phyloP scores from a whole-genome alignment of 2,113 vertebrate genomes.

The Oxygymnocypris stewartii region DNA sequence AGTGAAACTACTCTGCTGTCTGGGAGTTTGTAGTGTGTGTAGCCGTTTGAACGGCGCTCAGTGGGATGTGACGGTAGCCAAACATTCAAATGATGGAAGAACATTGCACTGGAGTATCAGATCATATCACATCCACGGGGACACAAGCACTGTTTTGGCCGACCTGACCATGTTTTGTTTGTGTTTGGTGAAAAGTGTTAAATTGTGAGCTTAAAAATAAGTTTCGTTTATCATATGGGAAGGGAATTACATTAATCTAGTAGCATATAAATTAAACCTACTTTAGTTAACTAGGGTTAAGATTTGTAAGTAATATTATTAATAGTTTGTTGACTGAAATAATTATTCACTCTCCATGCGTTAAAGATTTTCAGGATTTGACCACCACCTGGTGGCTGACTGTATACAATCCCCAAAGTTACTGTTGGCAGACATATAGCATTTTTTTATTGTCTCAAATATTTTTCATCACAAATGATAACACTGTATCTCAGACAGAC shows the following conservation, averaged over 20 bases:
- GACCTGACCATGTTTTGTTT: background rate
- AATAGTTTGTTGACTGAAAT: background rate
- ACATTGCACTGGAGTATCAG: background rate
- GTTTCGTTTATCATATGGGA: background rate
- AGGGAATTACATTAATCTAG: background rate
- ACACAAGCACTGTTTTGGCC: background rate
- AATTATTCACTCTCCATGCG: background rate
- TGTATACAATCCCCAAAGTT: background rate
- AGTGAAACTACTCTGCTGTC: slow-evolving; percentile 34
- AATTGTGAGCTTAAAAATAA: background rate
- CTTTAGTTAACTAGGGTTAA: background rate
- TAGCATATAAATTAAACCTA: background rate
- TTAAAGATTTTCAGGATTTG: slow-evolving; percentile 9
- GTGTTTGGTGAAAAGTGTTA: background rate
- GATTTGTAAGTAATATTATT: background rate
- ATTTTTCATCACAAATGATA: too few relatives aligned
- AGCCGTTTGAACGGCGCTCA: slow-evolving; percentile 44
- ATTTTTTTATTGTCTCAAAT: background rate
- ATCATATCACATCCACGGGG: slow-evolving; percentile 9
- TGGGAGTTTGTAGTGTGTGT: slow-evolving; percentile 38
- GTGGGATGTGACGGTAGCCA: slow-evolving; percentile 9
- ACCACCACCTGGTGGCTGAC: slow-evolving; percentile 24
- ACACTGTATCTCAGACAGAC: background rate
- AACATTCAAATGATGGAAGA: slow-evolving; percentile 24
- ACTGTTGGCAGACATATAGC: too few relatives aligned